Base-by-base conservation (phyloP, 1,140 invertebrate species). In the Drosophila sturtevanti region DNA sequence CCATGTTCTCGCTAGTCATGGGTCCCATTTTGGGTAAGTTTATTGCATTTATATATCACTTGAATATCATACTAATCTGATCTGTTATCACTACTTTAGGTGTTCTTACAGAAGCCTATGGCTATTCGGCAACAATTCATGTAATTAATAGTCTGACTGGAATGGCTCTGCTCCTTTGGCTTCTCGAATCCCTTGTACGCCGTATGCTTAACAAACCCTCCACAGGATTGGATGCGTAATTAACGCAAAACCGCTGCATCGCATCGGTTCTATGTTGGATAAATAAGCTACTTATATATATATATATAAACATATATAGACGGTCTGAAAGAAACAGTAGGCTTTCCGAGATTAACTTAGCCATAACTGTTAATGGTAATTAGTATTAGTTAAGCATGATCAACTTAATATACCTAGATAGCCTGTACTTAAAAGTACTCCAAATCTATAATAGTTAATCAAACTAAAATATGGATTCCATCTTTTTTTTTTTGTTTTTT, bases 21-120 rank as follows among this genome's bases (percentile, higher is more conserved):
- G 95, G 95, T 69, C 94, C 95, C 16, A 62, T 95, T 18, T 76
- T 95, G 77, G 95, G 95, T 96, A 68, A 89, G 73, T 68, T 56
- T 4, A 5, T 31, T 1, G 14, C 1, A 35, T 11, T 14, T 1
- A 11, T 22, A 11, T 2, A 4, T 11, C 7, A 1, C 27, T 4
- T 6, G 6, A 31, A 31, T 6, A 3, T 31, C 5, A 2, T 6
- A 31, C 27, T 31, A 31, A 31, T 31, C 27, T 31, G 27, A 11
- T 21, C 16, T 11, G 12, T 18, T 27, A 9, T 0, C 7, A 9
- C 21, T 21, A 12, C 6, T 48, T 59, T 48, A 91, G 90, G 90
- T 38, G 59, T 79, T 7, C 16, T 91, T 4, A 91, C 87, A 0
- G 64, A 81, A 11, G 60, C 67, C 4, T 81, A 66, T 16, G 80